Evolutionary conservation across 2,888 invertebrate species (phyloP).

Genomic region (Cenopis cana): DNA sequence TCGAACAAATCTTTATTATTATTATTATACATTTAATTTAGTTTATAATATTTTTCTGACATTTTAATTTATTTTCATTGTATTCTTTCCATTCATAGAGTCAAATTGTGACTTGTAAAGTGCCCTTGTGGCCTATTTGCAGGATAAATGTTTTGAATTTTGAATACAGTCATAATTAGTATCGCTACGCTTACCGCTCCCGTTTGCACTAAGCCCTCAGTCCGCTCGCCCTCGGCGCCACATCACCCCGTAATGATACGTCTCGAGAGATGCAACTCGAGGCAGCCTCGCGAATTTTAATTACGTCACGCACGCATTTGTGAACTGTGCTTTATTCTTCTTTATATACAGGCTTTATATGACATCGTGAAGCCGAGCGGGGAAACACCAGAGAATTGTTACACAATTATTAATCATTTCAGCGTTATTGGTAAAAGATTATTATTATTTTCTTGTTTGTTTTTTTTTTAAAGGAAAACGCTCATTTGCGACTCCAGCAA

Average conservation of each 20-base stretch:
- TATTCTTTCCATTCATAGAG: too few relatives aligned
- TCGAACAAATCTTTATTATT: too few relatives aligned
- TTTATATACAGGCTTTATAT: conserved; percentile 28
- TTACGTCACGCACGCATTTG: conserved; percentile 62
- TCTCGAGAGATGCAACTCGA: conserved; percentile 75
- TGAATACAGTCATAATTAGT: too few relatives aligned
- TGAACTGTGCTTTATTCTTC: conserved; percentile 42
- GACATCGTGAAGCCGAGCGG: conserved; percentile 9
- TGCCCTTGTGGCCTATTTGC: too few relatives aligned
- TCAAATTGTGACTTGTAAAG: too few relatives aligned
- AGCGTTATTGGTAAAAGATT: not conserved
- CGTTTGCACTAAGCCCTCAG: conserved; percentile 46
- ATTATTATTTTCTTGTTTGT: not conserved
- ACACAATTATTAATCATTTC: conserved; percentile 1
- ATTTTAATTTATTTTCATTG: too few relatives aligned
- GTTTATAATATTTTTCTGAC: too few relatives aligned
- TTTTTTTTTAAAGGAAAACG: not conserved
- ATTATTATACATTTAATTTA: too few relatives aligned
- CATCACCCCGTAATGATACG: conserved; percentile 78
- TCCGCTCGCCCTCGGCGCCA: conserved; percentile 62
- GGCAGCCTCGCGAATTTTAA: conserved; percentile 69
- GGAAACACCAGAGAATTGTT: conserved; percentile 2
- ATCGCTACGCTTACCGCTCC: conserved; percentile 42
- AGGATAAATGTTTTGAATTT: too few relatives aligned
- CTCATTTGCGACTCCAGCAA: too few relatives aligned